Evolutionary conservation across 2,113 vertebrate species (phyloP).

Genomic region (Pagrus major): DNA sequence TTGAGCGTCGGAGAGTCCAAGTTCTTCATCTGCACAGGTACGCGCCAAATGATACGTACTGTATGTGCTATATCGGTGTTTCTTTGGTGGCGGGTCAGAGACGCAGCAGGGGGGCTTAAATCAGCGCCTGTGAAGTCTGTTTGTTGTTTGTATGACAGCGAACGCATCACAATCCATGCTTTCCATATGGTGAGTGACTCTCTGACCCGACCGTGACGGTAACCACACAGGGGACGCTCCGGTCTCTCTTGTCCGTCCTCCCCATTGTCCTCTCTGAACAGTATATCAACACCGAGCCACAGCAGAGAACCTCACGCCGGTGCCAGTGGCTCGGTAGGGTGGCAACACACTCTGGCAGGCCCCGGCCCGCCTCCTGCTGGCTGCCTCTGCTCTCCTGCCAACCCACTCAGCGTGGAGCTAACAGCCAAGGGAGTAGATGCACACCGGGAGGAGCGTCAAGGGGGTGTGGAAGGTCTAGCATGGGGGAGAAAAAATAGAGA

Average conservation of each 20-base stretch:
- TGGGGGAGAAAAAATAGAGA: background rate
- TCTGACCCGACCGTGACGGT: slow-evolving; percentile 13
- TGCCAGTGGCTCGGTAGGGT: slow-evolving; percentile 62
- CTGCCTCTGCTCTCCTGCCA: slow-evolving; percentile 69
- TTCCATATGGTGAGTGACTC: slow-evolving; percentile 58
- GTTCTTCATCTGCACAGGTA: slow-evolving; percentile 99
- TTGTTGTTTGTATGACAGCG: slow-evolving; percentile 18
- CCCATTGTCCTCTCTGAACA: slow-evolving; percentile 43
- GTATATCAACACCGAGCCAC: slow-evolving; percentile 7
- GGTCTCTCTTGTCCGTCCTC: background rate
- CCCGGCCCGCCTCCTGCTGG: slow-evolving; percentile 59
- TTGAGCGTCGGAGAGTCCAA: slow-evolving; percentile 98
- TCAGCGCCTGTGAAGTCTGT: background rate
- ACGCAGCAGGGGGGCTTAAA: slow-evolving; percentile 1
- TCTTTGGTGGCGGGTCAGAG: slow-evolving; percentile 27
- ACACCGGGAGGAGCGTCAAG: slow-evolving; percentile 17
- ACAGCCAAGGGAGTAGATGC: slow-evolving; percentile 40
- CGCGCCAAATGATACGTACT: background rate
- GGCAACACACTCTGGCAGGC: slow-evolving; percentile 55
- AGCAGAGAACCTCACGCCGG: background rate
- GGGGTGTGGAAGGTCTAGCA: background rate
- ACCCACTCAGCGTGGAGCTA: slow-evolving; percentile 60
- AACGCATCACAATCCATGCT: slow-evolving; percentile 5
- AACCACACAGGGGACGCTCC: background rate
- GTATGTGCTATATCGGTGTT: slow-evolving; percentile 6